phyloP scores from a whole-genome alignment of 2,888 invertebrate species.

The Rhabditophanes sp. region DNA sequence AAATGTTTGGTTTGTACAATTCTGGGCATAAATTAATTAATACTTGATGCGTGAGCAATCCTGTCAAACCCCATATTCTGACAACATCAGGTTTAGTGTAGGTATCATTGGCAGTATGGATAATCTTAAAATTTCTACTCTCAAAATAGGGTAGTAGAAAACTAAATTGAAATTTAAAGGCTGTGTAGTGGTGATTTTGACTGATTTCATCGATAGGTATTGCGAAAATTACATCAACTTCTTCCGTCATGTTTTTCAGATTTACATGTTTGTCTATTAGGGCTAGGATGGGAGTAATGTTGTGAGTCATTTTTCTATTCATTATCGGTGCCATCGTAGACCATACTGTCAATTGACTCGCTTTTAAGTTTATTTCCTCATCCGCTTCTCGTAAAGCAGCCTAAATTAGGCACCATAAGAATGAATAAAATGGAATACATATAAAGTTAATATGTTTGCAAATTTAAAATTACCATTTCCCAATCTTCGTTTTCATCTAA shows the following conservation, averaged over 20 bases:
- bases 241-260: constrained; percentile 9
- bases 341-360: constrained; percentile 18
- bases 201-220: no score
- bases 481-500: constrained; percentile 22
- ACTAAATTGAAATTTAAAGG: no score
- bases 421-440: background rate
- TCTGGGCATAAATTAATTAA: no score
- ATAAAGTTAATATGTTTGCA: no score
- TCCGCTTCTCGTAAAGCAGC: constrained; percentile 27
- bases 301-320: constrained; percentile 12
- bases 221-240: constrained; percentile 12
- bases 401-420: constrained; percentile 8
- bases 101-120: no score
- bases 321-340: constrained; percentile 16
- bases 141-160: no score
- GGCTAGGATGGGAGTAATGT: constrained; percentile 20
- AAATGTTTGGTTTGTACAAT: no score
- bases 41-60: no score
- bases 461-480: constrained; percentile 12
- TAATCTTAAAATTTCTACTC: no score
- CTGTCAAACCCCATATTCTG: no score
- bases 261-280: constrained; percentile 8
- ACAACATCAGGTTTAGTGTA: no score
- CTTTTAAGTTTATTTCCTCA: constrained; percentile 25
- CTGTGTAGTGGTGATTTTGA: no score